A percentile compares a stretch with the other conserved stretches of the same genome.
Evolutionary conservation across 2,113 vertebrate genomes (phyloP).

Genomic region (Rhipidura dahli): DNA sequence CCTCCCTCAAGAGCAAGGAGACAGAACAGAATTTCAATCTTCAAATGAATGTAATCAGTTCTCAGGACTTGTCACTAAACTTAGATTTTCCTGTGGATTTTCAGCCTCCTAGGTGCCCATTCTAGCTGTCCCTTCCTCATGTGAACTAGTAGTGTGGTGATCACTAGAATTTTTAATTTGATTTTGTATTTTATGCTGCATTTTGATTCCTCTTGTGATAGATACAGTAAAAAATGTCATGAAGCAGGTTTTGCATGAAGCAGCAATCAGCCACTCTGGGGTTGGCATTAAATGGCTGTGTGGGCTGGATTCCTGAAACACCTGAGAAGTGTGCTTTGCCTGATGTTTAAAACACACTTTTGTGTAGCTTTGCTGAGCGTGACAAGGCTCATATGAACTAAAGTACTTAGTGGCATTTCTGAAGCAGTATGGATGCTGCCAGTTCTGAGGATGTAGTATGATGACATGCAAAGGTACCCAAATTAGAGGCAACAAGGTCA

Average conservation of each 20-base stretch:
- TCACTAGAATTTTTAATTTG: not conserved
- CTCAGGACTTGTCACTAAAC: not conserved
- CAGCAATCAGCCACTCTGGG: not conserved
- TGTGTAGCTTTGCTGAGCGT: not conserved
- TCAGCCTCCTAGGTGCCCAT: not conserved
- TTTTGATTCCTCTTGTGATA: not conserved
- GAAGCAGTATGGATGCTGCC: not conserved
- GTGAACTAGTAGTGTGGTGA: too few relatives aligned
- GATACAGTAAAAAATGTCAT: not conserved
- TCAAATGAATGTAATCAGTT: not conserved
- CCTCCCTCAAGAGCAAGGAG: not conserved
- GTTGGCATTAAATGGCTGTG: not conserved
- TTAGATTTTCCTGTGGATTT: not conserved
- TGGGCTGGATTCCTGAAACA: constrained; percentile 22
- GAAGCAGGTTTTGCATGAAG: not conserved
- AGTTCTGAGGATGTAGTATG: not conserved
- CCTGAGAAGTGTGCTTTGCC: constrained; percentile 5
- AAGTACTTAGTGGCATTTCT: not conserved
- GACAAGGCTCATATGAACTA: not conserved
- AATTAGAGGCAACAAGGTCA: constrained; percentile 32
- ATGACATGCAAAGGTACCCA: not conserved
- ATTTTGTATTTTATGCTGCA: not conserved
- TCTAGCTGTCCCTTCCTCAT: not conserved
- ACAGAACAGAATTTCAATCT: not conserved
- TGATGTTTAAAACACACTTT: not conserved